These are phyloP conservation scores for Matsumyia berberina DNA, from an alignment of 2,888 invertebrate species.

Conservation along the genomic window DNA sequence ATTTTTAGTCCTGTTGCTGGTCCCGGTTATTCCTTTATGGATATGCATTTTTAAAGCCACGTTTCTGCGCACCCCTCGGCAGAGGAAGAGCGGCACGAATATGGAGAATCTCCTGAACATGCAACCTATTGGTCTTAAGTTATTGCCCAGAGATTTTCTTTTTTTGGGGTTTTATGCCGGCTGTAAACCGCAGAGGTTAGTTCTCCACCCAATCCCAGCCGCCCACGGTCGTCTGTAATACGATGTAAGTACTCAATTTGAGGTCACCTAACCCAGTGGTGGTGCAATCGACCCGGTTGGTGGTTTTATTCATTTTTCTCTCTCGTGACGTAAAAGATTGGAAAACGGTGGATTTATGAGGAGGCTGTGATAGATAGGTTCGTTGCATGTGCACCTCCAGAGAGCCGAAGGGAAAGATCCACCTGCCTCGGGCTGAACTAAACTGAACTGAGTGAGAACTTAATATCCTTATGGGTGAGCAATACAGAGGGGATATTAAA, in stretches of 20 bases:
- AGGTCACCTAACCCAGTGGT: slow-evolving; percentile 64
- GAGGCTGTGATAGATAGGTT: slow-evolving; percentile 75
- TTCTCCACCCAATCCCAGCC: slow-evolving; percentile 12
- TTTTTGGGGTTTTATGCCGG: slow-evolving; percentile 46
- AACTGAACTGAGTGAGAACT: slow-evolving; percentile 64
- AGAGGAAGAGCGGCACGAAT: too few species aligned
- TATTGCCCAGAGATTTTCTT: slow-evolving; percentile 65
- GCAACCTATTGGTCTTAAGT: slow-evolving; percentile 74
- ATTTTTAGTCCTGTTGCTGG: slow-evolving; percentile 64
- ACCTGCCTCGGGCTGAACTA: too few species aligned
- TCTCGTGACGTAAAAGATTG: slow-evolving; percentile 64
- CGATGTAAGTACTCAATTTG: slow-evolving; percentile 70
- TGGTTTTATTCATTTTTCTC: slow-evolving; percentile 29
- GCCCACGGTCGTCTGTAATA: too few species aligned
- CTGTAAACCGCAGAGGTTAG: slow-evolving; percentile 64
- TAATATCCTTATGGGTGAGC: slow-evolving; percentile 74
- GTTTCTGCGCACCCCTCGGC: not conserved
- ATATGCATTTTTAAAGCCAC: slow-evolving; percentile 69
- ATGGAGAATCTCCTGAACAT: slow-evolving; percentile 27
- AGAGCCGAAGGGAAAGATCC: slow-evolving; percentile 22
- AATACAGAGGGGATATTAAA: slow-evolving; percentile 71
- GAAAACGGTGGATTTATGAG: slow-evolving; percentile 74
- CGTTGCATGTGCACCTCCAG: slow-evolving; percentile 44
- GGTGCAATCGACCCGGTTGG: slow-evolving; percentile 52
- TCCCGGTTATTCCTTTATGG: slow-evolving; percentile 57